These are phyloP conservation scores for Eulimnadia texana DNA, from an alignment of 1,140 invertebrate genomes.

Conservation along the genomic window DNA sequence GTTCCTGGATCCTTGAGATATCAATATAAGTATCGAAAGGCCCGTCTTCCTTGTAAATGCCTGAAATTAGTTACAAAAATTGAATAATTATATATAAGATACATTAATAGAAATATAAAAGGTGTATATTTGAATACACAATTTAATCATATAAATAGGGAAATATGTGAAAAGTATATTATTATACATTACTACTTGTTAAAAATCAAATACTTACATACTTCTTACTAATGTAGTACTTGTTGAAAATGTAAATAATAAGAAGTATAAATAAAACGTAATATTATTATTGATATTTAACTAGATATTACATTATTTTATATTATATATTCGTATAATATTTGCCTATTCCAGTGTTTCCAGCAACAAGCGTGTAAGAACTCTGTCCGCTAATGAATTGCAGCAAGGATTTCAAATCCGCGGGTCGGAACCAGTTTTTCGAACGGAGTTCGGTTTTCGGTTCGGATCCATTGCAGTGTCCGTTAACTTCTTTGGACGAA, in stretches of 20 bases:
- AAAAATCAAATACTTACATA: too few relatives aligned
- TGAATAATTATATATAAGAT: too few relatives aligned
- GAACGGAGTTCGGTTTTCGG: not conserved
- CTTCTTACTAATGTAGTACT: too few relatives aligned
- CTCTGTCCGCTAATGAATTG: constrained; percentile 28
- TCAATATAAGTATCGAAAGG: constrained; percentile 28
- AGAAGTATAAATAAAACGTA: too few relatives aligned
- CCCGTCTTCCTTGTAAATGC: constrained; percentile 30
- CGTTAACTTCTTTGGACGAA: constrained; percentile 1
- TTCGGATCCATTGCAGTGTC: not conserved
- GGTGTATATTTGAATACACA: too few relatives aligned
- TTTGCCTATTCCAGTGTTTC: constrained; percentile 52
- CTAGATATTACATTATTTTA: too few relatives aligned
- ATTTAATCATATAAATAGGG: too few relatives aligned
- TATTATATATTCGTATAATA: not conserved
- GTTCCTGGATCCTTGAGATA: constrained; percentile 26
- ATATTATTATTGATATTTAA: too few relatives aligned
- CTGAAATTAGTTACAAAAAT: constrained; percentile 21
- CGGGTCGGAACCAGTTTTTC: constrained; percentile 12
- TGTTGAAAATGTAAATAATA: too few relatives aligned
- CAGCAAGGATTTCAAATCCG: constrained; percentile 28
- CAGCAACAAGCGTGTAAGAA: constrained; percentile 44
- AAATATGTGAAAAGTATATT: too few relatives aligned
- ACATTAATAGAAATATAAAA: too few relatives aligned
- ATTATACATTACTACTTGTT: too few relatives aligned